A percentile compares a stretch with the other conserved stretches of the same genome.
phyloP scores from a whole-genome alignment of 2,888 invertebrate genomes.

The Rhogogaster chlorosoma region DNA sequence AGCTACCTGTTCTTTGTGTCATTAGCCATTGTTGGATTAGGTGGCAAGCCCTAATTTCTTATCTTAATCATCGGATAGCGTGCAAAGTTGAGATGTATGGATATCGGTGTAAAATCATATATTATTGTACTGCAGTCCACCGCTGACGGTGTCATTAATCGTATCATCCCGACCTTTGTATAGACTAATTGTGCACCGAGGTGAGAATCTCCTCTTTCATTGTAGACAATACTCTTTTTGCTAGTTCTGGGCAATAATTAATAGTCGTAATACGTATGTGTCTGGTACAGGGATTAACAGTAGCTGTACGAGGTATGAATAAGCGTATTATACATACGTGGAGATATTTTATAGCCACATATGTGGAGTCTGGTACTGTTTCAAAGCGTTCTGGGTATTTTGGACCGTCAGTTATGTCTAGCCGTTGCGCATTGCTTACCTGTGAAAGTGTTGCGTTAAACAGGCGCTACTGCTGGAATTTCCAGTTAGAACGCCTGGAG shows the following conservation, averaged over 20 bases:
- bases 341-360: background rate
- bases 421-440: slow-evolving; percentile 38
- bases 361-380: slow-evolving; percentile 11
- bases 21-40: slow-evolving; percentile 49
- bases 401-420: slow-evolving; percentile 34
- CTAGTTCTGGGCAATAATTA: background rate
- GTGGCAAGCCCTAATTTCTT: slow-evolving; percentile 46
- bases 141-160: slow-evolving; percentile 22
- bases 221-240: background rate
- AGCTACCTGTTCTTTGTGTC: background rate
- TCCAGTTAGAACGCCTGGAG: slow-evolving; percentile 61
- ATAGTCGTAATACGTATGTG: slow-evolving; percentile 7
- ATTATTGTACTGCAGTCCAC: background rate
- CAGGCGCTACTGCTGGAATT: slow-evolving; percentile 29
- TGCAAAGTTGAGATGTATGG: slow-evolving; percentile 30
- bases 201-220: background rate
- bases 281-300: slow-evolving; percentile 11
- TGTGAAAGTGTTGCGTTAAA: slow-evolving; percentile 38
- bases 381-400: slow-evolving; percentile 25
- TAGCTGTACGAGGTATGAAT: background rate
- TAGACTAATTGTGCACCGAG: background rate
- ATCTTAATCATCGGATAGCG: slow-evolving; percentile 47
- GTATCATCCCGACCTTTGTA: slow-evolving; percentile 24
- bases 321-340: background rate
- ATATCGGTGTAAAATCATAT: slow-evolving; percentile 44